Evolutionary conservation across 2,113 vertebrate genomes (phyloP).

Genomic region (Diglossa brunneiventris): DNA sequence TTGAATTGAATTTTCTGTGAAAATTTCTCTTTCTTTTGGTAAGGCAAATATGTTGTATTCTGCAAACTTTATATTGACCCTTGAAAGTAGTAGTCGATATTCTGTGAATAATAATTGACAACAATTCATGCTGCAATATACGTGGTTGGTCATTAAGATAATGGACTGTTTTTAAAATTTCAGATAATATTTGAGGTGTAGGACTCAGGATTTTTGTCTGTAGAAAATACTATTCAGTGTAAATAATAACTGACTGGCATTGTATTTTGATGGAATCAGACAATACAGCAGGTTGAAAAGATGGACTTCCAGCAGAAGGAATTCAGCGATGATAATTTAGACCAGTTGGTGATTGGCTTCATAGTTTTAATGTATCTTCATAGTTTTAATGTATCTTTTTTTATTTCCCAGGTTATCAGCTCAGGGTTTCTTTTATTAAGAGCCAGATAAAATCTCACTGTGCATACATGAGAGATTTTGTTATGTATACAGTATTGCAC

Average conservation of each 20-base stretch:
- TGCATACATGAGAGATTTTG: neutral
- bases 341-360: neutral
- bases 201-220: neutral
- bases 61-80: neutral
- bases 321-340: neutral
- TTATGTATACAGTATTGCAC: neutral
- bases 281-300: neutral
- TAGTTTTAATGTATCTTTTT: neutral
- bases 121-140: neutral
- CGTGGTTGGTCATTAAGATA: accelerated
- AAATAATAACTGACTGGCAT: neutral
- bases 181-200: neutral
- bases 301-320: neutral
- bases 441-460: neutral
- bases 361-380: neutral
- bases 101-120: neutral
- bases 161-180: neutral
- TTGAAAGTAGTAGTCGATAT: neutral
- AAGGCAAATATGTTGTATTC: neutral
- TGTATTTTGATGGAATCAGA: neutral
- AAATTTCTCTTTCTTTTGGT: neutral
- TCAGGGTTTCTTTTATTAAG: neutral
- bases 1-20: neutral
- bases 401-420: neutral
- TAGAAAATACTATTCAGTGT: neutral